Evolutionary conservation across 64 coral and sea anemone genomes (phyloP).

Genomic region (Actinia tenebrosa): DNA sequence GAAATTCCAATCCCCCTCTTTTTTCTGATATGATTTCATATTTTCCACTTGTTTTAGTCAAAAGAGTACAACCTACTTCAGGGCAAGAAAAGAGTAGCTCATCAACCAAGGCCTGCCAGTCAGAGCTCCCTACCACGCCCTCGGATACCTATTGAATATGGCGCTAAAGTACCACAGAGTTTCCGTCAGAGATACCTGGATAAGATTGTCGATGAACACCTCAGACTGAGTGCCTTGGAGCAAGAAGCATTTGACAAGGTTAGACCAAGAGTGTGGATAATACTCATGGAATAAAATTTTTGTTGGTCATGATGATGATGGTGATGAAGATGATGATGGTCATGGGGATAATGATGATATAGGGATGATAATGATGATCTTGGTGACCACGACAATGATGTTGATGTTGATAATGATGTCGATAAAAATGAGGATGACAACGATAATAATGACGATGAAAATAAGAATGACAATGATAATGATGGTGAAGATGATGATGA

Average conservation of each 20-base stretch:
- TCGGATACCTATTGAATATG: constrained; percentile 84
- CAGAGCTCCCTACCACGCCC: constrained; percentile 48
- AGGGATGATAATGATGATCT: no score
- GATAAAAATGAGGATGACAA: no score
- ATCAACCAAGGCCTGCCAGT: constrained; percentile 51
- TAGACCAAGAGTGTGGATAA: background rate
- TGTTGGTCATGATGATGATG: no score
- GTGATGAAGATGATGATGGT: no score
- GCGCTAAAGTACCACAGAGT: constrained; percentile 87
- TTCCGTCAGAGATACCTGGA: constrained; percentile 85
- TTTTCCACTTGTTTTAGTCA: constrained; percentile 12
- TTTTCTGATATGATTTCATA: background rate
- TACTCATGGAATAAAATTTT: background rate
- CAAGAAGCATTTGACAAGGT: constrained; percentile 94
- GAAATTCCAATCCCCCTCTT: no score
- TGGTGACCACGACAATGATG: no score
- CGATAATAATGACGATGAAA: no score
- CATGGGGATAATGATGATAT: no score
- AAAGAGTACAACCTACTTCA: background rate
- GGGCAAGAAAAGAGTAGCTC: constrained; percentile 68
- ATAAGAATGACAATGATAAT: no score
- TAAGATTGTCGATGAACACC: constrained; percentile 87
- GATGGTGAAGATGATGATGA: no score
- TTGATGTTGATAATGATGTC: no score
- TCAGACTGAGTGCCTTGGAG: constrained; percentile 56